These are phyloP conservation scores for Pionites leucogaster DNA, from an alignment of 2,113 vertebrate genomes.

Conservation along the genomic window DNA sequence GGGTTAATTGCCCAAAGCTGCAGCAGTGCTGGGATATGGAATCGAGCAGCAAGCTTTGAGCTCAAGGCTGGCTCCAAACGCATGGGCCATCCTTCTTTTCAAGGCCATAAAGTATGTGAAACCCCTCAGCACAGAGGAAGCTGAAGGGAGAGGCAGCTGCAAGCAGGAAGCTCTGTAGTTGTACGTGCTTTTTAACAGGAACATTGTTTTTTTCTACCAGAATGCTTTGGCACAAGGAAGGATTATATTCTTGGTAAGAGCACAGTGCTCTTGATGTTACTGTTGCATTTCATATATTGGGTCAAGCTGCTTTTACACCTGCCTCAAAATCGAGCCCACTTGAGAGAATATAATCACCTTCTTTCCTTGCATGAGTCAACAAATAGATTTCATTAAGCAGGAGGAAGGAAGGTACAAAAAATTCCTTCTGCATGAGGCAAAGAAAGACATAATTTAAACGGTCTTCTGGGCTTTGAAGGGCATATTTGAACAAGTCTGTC, in stretches of 20 bases:
- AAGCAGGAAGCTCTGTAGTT: neutral
- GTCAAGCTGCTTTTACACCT: constrained; percentile 5
- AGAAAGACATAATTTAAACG: neutral
- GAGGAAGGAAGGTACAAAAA: neutral
- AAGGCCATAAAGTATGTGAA: neutral
- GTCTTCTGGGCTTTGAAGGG: neutral
- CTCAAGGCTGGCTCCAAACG: neutral
- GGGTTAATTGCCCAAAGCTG: neutral
- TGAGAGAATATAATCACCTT: constrained; percentile 19
- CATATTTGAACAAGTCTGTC: neutral
- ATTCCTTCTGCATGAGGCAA: neutral
- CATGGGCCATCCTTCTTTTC: neutral
- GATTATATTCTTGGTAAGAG: neutral
- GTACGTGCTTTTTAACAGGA: neutral
- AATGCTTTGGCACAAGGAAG: neutral
- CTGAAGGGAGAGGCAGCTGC: neutral
- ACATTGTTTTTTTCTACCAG: neutral
- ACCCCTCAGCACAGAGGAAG: neutral
- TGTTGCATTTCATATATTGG: neutral
- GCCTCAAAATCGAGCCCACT: neutral
- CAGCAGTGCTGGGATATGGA: neutral
- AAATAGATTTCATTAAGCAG: constrained; percentile 14
- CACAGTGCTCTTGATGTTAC: neutral
- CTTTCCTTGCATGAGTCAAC: constrained; percentile 49
- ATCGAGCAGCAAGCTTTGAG: neutral